Percentiles rank a stretch among this genome's conserved stretches.
These are phyloP conservation scores for Archivesica marissinica DNA, from an alignment of 1,140 invertebrate genomes.

Conservation along the genomic window DNA sequence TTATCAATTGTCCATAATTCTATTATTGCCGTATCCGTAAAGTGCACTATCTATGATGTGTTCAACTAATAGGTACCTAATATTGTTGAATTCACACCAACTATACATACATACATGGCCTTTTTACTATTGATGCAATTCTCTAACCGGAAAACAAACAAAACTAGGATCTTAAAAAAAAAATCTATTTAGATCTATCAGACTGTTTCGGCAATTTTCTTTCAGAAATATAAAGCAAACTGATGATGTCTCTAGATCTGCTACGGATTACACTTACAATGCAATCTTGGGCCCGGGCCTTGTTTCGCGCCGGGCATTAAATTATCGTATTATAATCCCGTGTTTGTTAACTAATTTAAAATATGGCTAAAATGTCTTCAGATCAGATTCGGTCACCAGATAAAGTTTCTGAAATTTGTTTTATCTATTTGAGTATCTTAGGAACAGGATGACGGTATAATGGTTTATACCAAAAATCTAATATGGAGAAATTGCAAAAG, in stretches of 20 bases:
- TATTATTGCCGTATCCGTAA: too few species aligned
- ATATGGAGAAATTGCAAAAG: neutral
- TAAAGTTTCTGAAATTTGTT: conserved; percentile 24
- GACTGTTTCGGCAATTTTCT: conserved; percentile 7
- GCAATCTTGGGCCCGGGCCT: neutral
- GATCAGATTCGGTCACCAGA: conserved; percentile 10
- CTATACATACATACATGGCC: too few species aligned
- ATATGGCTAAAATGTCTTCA: conserved; percentile 1
- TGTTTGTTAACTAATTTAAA: conserved; percentile 13
- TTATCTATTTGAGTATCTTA: conserved; percentile 1
- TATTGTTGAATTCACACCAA: too few species aligned
- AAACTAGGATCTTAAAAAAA: too few species aligned
- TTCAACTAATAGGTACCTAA: too few species aligned
- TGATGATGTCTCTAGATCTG: neutral
- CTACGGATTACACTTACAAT: neutral
- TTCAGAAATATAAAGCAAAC: neutral
- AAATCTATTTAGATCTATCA: too few species aligned
- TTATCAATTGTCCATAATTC: too few species aligned
- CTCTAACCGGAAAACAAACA: too few species aligned
- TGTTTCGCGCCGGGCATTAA: neutral
- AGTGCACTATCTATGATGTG: too few species aligned
- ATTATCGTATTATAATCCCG: neutral
- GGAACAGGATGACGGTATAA: neutral
- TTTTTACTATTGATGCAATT: too few species aligned
- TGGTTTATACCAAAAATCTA: conserved; percentile 4